Percentiles rank a stretch among this genome's conserved stretches.
Conservation (phyloP, 2,888 invertebrate species). For the Erebia aethiops region DNA sequence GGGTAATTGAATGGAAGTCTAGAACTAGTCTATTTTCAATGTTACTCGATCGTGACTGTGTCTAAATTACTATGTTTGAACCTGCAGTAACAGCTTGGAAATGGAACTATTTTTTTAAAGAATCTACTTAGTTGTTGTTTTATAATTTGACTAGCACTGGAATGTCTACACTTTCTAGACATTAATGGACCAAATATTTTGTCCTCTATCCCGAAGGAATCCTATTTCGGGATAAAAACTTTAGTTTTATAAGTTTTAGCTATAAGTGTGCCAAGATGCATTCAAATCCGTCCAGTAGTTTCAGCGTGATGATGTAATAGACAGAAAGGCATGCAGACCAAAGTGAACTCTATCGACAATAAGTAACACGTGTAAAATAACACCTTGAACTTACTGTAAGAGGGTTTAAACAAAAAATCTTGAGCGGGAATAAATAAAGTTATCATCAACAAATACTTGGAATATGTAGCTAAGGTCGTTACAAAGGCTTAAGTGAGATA, state of each 20-base stretch:
- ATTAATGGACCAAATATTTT: no score
- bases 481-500: slow-evolving; percentile 10
- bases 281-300: no score
- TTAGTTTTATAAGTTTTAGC: no score
- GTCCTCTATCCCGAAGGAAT: no score
- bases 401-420: slow-evolving; percentile 30
- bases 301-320: no score
- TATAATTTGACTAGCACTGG: no score
- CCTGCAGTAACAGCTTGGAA: slow-evolving; percentile 5
- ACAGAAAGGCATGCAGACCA: no score
- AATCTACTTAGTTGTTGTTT: no score
- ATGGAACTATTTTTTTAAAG: not conserved
- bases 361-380: slow-evolving; percentile 25
- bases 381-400: slow-evolving; percentile 35
- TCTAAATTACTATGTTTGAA: slow-evolving; percentile 14
- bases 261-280: no score
- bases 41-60: slow-evolving; percentile 26
- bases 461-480: slow-evolving; percentile 37
- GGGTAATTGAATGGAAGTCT: slow-evolving; percentile 40
- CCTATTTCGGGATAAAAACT: no score
- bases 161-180: no score
- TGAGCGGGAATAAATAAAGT: slow-evolving; percentile 50
- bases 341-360: not conserved
- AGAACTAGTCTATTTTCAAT: slow-evolving; percentile 15
- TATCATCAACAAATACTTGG: slow-evolving; percentile 57